Base-by-base conservation (phyloP, 2,888 invertebrate genomes). In the Acrobasis consociella region DNA sequence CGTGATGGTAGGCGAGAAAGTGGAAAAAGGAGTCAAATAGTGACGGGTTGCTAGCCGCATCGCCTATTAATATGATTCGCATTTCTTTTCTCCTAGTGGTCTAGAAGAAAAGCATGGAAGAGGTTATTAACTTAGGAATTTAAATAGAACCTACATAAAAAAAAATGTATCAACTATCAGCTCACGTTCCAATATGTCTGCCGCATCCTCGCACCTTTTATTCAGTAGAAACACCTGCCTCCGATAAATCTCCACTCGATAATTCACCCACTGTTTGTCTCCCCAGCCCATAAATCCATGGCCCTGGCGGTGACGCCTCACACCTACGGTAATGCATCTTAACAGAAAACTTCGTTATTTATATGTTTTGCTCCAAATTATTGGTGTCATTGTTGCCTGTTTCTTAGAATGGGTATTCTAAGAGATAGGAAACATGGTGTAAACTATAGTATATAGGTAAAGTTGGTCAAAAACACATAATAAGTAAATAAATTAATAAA, bases 181-280 rank as follows among this genome's bases (percentile, higher is more conserved):
- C 31, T 31, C 8, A 42, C 42, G 11, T 42, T 39, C 56, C 56
- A 56, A 56, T 56, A 56, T 56, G 56, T 56, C 56, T 56, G 5
- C 38, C 37, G n/a, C 37, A 55, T 5, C 38, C 53, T 31, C 52
- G 52, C 38, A 1, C 16, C 56, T 56, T 42, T 56, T 42, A 56
- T 56, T 56, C 42, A 42, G 56, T 17, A 42, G 56, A n/a, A 56
- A 75, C 81, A 81, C 82, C 81, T 81, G 83, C 74, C 75, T 63
- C 62, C 70, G 69, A 83, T 86, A 86, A 86, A 86, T 86, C 82
- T 78, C 69, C 50, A 62, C 70, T 76, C 78, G 82, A 86, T 85
- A 86, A 87, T 84, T 87, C 83, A 85, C 76, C 78, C 83, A 81
- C 81, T 85, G 83, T 82, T 83, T 83, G 83, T 81, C 78, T 73